Evolutionary conservation across 2,797 vertebrate genomes (phyloP), one percentile per base, ranked within the genome.

Genomic region (Pogonophryne albipinna): DNA sequence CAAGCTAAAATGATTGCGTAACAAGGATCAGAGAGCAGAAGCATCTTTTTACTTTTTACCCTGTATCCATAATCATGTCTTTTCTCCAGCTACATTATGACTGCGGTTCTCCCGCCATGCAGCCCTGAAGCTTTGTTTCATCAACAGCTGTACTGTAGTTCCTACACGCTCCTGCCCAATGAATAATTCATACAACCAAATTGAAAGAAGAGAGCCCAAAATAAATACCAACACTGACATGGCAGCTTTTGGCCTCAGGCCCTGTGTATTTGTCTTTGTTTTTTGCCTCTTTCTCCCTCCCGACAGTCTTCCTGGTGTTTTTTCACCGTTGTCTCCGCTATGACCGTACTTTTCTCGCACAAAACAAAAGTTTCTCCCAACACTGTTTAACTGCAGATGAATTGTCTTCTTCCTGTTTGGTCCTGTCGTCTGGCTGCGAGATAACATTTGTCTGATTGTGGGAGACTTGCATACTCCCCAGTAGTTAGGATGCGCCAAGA

Each of bases 381-480:
- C 15, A 5, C 46, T 44, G 20, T 81, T 80, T 69, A 70, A 80
- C 76, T 75, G 67, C 58, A 64, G 64, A 84, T 77, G 56, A 59
- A 61, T 53, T 19, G 50, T 74, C 74, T 71, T 60, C 68, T 76
- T 80, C 64, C 58, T 15, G 59, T 83, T 79, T 62, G 41, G 27
- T 89, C 74, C 82, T 55, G 83, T 70, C 79, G 80, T 85, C 82
- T 87, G 49, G 74, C 85, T 80, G 65, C 31, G 1, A 90, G 89
- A 89, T 78, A 84, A 85, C 88, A 93, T 93, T 93, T 93, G 87
- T 93, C 79, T 92, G 90, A 92, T 89, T 84, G 74, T 79, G 80
- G 86, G 85, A 91, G 91, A 93, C 90, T 14, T 38, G 6, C 70
- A 64, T 66, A 81, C 80, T 94, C 90, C 74, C 87, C 82, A 85